Conservation (phyloP, 2,113 vertebrate species). For the Oryzias woworae region DNA sequence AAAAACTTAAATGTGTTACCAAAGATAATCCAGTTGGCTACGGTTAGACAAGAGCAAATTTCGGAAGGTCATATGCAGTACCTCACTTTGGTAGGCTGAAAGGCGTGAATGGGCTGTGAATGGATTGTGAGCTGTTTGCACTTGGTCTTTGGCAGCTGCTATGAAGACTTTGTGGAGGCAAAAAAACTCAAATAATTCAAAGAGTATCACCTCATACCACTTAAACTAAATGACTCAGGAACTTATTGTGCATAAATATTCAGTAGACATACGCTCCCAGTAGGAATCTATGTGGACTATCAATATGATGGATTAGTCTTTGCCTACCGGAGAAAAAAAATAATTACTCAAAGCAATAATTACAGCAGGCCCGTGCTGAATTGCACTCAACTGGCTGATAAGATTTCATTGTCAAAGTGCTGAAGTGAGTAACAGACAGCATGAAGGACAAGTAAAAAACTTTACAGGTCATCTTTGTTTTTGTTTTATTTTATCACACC, state of each 20-base stretch:
- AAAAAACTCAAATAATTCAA: neutral
- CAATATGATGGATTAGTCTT: conserved; percentile 72
- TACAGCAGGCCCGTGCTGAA: conserved; percentile 54
- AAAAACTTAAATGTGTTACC: conserved; percentile 41
- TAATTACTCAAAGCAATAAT: conserved; percentile 74
- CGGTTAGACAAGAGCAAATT: conserved; percentile 49
- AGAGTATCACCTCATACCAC: conserved; percentile 11
- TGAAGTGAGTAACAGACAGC: conserved; percentile 31
- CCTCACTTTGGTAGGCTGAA: conserved; percentile 8
- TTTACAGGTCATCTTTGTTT: conserved; percentile 20
- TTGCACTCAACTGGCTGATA: conserved; percentile 40
- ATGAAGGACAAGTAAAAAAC: conserved; percentile 48
- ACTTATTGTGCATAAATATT: conserved; percentile 54
- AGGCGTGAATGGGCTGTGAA: conserved; percentile 22
- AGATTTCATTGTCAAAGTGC: conserved; percentile 40
- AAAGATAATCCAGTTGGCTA: conserved; percentile 70
- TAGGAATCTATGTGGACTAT: conserved; percentile 61
- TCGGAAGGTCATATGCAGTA: conserved; percentile 1
- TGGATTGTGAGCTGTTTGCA: too few relatives aligned
- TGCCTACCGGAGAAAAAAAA: conserved; percentile 59
- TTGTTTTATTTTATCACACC: neutral
- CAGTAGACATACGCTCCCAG: conserved; percentile 39
- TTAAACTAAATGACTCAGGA: conserved; percentile 36
- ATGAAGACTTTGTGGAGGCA: conserved; percentile 11
- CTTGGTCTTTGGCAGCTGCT: conserved; percentile 1